These are phyloP conservation scores for Potorous gilbertii DNA, from an alignment of 2,797 vertebrate genomes.

Conservation along the genomic window DNA sequence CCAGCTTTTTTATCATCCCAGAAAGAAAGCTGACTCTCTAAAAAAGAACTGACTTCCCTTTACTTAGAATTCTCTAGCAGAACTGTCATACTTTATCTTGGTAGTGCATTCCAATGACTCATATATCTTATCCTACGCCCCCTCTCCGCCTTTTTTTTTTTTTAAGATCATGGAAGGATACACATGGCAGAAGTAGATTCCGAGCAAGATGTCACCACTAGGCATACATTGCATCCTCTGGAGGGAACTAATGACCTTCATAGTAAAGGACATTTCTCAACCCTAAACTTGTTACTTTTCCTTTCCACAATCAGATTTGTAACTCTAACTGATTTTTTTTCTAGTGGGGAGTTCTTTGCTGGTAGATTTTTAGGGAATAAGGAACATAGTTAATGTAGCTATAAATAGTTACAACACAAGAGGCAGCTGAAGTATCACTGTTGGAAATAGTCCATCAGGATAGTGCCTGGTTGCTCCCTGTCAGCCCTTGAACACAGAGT, in stretches of 20 bases:
- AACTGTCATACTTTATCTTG: background rate
- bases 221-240: background rate
- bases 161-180: background rate
- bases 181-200: background rate
- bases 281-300: background rate
- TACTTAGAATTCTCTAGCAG: background rate
- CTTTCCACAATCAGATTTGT: background rate
- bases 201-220: background rate
- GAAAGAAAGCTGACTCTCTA: background rate
- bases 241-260: background rate
- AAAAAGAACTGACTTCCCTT: background rate
- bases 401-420: constrained; percentile 43
- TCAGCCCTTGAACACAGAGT: no score
- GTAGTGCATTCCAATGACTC: background rate
- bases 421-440: constrained; percentile 28
- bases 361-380: constrained; percentile 30
- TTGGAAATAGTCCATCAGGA: background rate
- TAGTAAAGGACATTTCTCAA: background rate
- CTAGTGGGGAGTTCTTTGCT: background rate
- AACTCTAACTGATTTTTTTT: constrained; percentile 25
- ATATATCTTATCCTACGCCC: background rate
- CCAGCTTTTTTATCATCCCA: background rate
- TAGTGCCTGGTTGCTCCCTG: background rate
- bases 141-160: background rate
- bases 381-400: constrained; percentile 10